Evolutionary conservation across 2,797 vertebrate genomes (phyloP), one percentile per base, ranked within the genome.

Genomic region (Alosa sapidissima): DNA sequence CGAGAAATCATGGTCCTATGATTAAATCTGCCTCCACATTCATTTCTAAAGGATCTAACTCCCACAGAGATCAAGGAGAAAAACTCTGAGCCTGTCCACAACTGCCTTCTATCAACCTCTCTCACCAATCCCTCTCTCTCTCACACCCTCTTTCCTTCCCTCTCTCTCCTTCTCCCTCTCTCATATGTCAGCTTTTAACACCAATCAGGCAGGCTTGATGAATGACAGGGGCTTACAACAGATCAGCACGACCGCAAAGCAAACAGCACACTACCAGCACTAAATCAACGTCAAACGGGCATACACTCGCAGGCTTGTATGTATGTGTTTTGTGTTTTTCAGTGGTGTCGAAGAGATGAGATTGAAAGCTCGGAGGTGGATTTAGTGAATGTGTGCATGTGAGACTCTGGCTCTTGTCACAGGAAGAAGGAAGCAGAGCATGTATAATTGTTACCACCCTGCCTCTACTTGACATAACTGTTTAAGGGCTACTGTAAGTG

Each of bases 181-280:
- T 75, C 68, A 41, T 41, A 41, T 45, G 68, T 45, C 68, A 75
- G 68, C 68, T 75, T 41, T 75, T 45, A 41, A 45, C 36, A 75
- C 36, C 68, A 75, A 75, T 75, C 68, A 75, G 33, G 33, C 33
- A 36, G 14, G 36, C 36, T 41, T 45, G 68, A 75, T 75, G 68
- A 75, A 75, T 41, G 68, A 75, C 68, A 45, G 36, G 68, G 16
- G 36, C 36, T 75, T 75, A 75, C 36, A 41, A 45, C 68, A 75
- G 68, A 75, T 75, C 68, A 75, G 68, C 68, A 36, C 14, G 68
- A 75, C 68, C 68, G 36, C 68, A 75, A 75, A 75, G 33, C 68
- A 75, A 75, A 75, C 68, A 75, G 36, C 36, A 4, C 68, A 0
- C 68, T 45, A 41, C 19, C 68, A 75, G 68, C 33, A 41, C 68